Evolutionary conservation across 2,797 vertebrate species (phyloP).

Genomic region (Alectoris magna): DNA sequence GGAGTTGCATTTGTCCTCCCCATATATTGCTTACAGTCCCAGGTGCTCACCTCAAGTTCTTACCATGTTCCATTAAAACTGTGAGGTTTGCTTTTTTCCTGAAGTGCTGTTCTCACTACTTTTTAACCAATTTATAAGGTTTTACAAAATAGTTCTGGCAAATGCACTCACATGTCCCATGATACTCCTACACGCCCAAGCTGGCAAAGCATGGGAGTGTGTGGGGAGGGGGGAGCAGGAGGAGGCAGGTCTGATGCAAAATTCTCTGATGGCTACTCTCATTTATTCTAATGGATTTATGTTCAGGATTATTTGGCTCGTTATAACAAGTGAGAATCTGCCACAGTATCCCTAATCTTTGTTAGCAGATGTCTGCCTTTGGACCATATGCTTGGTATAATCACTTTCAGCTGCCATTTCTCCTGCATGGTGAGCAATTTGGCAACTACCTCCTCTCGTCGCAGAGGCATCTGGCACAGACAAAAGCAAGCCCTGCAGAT

Average conservation of each 20-base stretch:
- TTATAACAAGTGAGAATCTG: slow-evolving; percentile 55
- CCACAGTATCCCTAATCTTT: slow-evolving; percentile 63
- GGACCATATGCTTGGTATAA: slow-evolving; percentile 70
- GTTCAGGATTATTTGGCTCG: slow-evolving; percentile 57
- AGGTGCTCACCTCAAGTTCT: not conserved
- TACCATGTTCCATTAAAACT: not conserved
- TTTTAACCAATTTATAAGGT: not conserved
- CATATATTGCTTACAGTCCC: not conserved
- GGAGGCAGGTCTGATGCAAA: not conserved
- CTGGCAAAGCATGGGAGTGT: not conserved
- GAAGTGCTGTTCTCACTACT: not conserved
- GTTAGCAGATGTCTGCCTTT: slow-evolving; percentile 72
- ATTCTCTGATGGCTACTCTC: slow-evolving; percentile 7
- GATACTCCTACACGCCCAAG: not conserved
- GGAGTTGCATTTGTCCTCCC: not conserved
- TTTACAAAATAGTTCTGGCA: slow-evolving; percentile 35
- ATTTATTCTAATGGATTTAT: slow-evolving; percentile 34
- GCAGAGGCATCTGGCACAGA: slow-evolving; percentile 51
- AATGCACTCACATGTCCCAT: not conserved
- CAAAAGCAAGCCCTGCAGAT: slow-evolving; percentile 27
- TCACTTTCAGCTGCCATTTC: slow-evolving; percentile 65
- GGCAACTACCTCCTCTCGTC: slow-evolving; percentile 37
- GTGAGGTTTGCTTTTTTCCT: not conserved
- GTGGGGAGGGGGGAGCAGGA: not conserved
- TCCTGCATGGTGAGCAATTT: slow-evolving; percentile 61